phyloP scores from a whole-genome alignment of 2,797 vertebrate genomes.

The Rhinichthys osculus region DNA sequence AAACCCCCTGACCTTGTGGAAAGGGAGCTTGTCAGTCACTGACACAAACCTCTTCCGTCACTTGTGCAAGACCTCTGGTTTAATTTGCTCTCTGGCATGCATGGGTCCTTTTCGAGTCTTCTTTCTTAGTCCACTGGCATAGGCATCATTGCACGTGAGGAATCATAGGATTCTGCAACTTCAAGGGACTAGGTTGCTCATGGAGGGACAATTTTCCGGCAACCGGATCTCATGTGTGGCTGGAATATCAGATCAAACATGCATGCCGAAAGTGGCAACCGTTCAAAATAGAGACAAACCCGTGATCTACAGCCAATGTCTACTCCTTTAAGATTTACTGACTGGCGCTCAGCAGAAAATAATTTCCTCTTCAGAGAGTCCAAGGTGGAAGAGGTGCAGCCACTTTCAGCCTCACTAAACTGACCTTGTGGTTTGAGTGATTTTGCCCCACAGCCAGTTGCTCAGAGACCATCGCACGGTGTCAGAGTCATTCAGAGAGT shows the following conservation, averaged over 20 bases:
- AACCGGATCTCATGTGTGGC: too few relatives aligned
- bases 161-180: not conserved
- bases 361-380: not conserved
- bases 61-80: not conserved
- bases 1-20: not conserved
- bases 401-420: not conserved
- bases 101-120: too few relatives aligned
- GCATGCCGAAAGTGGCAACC: not conserved
- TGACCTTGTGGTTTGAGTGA: slow-evolving; percentile 15
- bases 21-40: not conserved
- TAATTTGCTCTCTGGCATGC: not conserved
- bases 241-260: not conserved
- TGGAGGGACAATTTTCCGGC: not conserved
- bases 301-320: not conserved
- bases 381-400: not conserved
- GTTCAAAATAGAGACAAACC: not conserved
- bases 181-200: not conserved
- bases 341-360: not conserved
- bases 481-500: not conserved
- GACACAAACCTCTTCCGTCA: not conserved
- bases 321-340: not conserved
- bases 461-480: too few relatives aligned
- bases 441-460: not conserved
- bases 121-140: not conserved
- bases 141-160: not conserved